A percentile compares a stretch with the other conserved stretches of the same genome.
phyloP scores from a whole-genome alignment of 2,888 invertebrate genomes.

The Heliconius hortense region DNA sequence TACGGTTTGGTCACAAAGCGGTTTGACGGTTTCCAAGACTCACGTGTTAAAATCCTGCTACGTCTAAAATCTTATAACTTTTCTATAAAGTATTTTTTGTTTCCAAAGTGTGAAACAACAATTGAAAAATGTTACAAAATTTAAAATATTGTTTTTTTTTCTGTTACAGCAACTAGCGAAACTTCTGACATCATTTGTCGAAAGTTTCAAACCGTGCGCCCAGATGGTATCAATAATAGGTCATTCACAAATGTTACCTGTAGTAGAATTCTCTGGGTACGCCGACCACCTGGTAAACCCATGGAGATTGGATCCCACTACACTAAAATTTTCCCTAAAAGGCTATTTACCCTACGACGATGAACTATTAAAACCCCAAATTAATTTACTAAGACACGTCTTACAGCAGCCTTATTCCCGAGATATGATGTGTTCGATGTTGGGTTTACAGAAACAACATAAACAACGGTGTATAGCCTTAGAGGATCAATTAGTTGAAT shows the following conservation, averaged over 20 bases:
- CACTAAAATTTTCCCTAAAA: constrained; percentile 84
- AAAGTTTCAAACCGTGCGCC: constrained; percentile 95
- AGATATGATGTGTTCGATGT: constrained; percentile 97
- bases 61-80: no score
- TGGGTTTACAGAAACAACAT: constrained; percentile 95
- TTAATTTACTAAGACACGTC: constrained; percentile 92
- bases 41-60: no score
- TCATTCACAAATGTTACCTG: constrained; percentile 94
- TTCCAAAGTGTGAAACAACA: no score
- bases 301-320: constrained; percentile 95
- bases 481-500: constrained; percentile 95
- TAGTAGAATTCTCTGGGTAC: constrained; percentile 96
- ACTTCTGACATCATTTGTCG: constrained; percentile 92
- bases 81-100: no score
- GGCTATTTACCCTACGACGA: constrained; percentile 93
- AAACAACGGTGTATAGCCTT: constrained; percentile 93
- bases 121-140: no score
- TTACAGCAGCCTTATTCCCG: constrained; percentile 97
- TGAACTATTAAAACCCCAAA: constrained; percentile 94
- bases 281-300: constrained; percentile 94
- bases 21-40: no score
- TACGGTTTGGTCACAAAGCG: no score
- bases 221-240: constrained; percentile 98
- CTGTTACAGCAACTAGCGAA: constrained; percentile 89
- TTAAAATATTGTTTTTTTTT: background rate